These are phyloP conservation scores for Venusia cambrica DNA, from an alignment of 2,888 invertebrate genomes.

Conservation along the genomic window DNA sequence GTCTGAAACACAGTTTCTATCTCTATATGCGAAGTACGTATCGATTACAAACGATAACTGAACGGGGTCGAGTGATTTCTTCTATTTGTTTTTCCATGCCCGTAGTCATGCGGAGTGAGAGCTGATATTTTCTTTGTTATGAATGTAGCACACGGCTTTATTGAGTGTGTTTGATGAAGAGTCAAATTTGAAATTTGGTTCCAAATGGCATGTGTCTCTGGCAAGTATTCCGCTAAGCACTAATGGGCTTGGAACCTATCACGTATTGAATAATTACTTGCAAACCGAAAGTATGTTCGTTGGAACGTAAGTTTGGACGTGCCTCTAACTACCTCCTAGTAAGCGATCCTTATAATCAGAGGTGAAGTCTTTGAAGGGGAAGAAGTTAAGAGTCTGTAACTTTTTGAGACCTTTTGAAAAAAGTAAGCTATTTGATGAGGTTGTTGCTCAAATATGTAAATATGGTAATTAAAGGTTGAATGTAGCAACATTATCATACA, in stretches of 20 bases:
- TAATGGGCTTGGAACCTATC: no score
- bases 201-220: no score
- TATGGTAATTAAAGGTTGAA: slow-evolving; percentile 10
- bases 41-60: slow-evolving; percentile 23
- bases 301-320: no score
- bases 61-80: slow-evolving; percentile 37
- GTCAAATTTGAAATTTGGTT: background rate
- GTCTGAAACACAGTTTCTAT: slow-evolving; percentile 17
- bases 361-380: no score
- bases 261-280: no score
- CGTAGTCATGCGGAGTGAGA: slow-evolving; percentile 16
- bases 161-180: background rate
- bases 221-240: no score
- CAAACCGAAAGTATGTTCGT: no score
- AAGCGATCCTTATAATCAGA: no score
- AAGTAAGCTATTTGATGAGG: no score
- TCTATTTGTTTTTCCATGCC: slow-evolving; percentile 50
- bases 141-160: slow-evolving; percentile 1
- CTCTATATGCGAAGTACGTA: slow-evolving; percentile 15
- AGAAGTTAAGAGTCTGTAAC: no score
- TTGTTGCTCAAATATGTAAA: slow-evolving; percentile 2
- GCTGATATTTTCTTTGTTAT: slow-evolving; percentile 15
- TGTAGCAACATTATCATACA: slow-evolving; percentile 16
- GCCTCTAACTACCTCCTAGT: no score
- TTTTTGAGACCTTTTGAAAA: no score